These are phyloP conservation scores for Platyrinchus mystaceus DNA, from an alignment of 2,797 vertebrate genomes.

Conservation along the genomic window DNA sequence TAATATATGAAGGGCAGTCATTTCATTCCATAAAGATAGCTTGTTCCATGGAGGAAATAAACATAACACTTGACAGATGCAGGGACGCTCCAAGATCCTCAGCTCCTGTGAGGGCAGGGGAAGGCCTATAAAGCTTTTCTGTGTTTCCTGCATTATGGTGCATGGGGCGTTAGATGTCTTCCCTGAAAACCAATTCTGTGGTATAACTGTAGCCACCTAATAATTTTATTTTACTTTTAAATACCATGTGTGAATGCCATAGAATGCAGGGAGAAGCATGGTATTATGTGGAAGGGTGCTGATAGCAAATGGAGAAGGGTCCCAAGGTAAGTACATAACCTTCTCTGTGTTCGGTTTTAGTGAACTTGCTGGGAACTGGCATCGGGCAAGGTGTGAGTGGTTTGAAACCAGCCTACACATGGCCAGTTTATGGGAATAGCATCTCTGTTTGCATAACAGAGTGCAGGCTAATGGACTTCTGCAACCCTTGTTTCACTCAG, in stretches of 20 bases:
- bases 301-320: background rate
- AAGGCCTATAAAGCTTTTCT: constrained; percentile 53
- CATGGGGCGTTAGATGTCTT: constrained; percentile 15
- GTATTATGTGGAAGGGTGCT: background rate
- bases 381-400: background rate
- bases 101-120: constrained; percentile 7
- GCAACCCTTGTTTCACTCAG: background rate
- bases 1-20: constrained; percentile 76
- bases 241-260: background rate
- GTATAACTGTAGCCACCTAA: constrained; percentile 31
- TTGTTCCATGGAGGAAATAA: constrained; percentile 72
- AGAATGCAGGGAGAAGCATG: background rate
- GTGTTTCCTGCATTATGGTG: constrained; percentile 39
- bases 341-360: background rate
- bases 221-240: constrained; percentile 36
- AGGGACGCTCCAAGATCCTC: constrained; percentile 63
- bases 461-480: background rate
- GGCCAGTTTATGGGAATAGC: background rate
- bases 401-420: background rate
- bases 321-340: background rate
- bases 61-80: constrained; percentile 73
- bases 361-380: background rate
- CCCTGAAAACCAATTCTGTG: constrained; percentile 43
- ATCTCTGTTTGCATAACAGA: background rate
- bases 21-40: constrained; percentile 78